These are phyloP conservation scores for Drosophila kambysellisi DNA, from an alignment of 2,888 invertebrate genomes.

Conservation along the genomic window DNA sequence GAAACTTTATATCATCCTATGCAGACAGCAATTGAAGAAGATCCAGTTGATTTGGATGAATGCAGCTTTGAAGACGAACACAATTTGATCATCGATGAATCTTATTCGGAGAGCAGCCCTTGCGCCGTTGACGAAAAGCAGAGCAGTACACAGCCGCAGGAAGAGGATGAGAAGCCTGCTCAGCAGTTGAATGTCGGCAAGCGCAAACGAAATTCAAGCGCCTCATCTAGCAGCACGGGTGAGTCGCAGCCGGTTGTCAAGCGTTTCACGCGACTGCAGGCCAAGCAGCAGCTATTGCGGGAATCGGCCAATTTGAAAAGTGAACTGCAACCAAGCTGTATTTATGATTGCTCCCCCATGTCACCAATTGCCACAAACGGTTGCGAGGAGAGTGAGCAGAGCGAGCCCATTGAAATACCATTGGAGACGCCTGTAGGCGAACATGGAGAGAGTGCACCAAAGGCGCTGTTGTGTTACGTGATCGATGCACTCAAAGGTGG, in stretches of 20 bases:
- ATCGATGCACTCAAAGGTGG: neutral
- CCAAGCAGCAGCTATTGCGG: constrained; percentile 25
- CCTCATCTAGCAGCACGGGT: neutral
- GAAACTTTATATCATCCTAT: neutral
- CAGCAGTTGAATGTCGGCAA: neutral
- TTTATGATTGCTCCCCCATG: constrained; percentile 24
- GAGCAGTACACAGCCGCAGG: neutral
- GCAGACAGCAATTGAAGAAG: neutral
- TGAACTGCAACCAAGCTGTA: constrained; percentile 1
- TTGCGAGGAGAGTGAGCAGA: neutral
- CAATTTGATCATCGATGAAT: constrained; percentile 4
- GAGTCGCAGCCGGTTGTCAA: constrained; percentile 19
- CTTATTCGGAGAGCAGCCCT: neutral
- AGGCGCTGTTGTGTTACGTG: constrained; percentile 19
- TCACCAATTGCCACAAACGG: constrained; percentile 20
- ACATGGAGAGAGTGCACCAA: neutral
- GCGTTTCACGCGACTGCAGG: constrained; percentile 36
- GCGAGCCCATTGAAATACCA: constrained; percentile 32
- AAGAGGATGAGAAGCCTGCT: neutral
- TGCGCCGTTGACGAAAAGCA: neutral
- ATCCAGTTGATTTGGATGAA: neutral
- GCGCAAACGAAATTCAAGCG: constrained; percentile 34
- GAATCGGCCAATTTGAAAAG: neutral
- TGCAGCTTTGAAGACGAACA: neutral
- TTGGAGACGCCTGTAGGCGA: neutral